Evolutionary conservation across 2,113 vertebrate genomes (phyloP), one percentile per base, ranked within the genome.

Genomic region (Lethenteron camtschaticum): DNA sequence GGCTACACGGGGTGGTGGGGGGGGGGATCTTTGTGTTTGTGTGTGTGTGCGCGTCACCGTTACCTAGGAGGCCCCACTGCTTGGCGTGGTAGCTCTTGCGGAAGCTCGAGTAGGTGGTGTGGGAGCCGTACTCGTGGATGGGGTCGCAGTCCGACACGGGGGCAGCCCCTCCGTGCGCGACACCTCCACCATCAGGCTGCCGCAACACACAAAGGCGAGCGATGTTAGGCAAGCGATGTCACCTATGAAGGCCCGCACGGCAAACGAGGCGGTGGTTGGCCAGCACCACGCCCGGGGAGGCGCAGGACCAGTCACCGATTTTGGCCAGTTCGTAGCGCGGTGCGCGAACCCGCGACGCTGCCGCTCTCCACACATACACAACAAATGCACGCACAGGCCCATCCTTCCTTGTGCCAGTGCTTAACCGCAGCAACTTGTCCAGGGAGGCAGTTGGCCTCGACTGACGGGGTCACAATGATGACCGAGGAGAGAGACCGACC

Each of bases 51-150:
- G 59, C 8, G 59, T 63, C 20, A 20, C 20, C 63, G n/a, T 74
- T 69, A 90, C 92, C 94, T 87, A 86, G 85, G 74, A 78, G 85
- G 70, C 90, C 89, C 94, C 94, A 99, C 1, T 90, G 89, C 74
- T 90, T 96, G 1, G 87, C 81, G 70, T 95, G 85, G 75, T 76
- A 85, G 63, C 78, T 82, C 76, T 85, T 94, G 74, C 89, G 84
- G 77, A 99, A 99, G 77, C 94, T 96, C 12, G 94, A 88, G 76
- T 99, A 99, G 0, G 89, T 99, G 68, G 94, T 99, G 70, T 88
- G 89, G 74, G 94, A 99, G 58, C 92, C 94, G 57, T 90, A 84
- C 70, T 96, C 94, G 82, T 96, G 96, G 74, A 99, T 90, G 56
- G 92, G 88, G 74, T 99, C 92, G 75, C 87, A 85, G 73, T 83